A percentile compares a stretch with the other conserved stretches of the same genome.
phyloP scores from a whole-genome alignment of 2,888 invertebrate genomes.

The Alloscopus bannaensis region DNA sequence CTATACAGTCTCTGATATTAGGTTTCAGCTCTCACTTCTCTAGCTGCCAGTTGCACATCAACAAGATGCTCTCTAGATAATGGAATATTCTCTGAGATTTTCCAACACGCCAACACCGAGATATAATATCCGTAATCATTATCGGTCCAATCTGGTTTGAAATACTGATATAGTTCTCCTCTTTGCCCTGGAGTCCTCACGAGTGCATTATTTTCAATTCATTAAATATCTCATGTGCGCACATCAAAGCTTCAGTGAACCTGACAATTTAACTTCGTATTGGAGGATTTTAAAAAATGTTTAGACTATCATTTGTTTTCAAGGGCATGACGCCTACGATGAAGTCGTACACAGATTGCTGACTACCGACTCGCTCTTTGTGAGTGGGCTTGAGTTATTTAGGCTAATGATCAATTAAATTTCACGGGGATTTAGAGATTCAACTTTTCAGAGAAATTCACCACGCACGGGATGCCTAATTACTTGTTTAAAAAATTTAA shows the following conservation, averaged over 20 bases:
- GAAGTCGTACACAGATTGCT: not conserved
- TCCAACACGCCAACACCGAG: not conserved
- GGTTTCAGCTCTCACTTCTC: not conserved
- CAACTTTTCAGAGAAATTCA: too few relatives aligned
- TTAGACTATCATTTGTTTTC: not conserved
- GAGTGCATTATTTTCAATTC: slow-evolving; percentile 21
- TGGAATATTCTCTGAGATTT: not conserved
- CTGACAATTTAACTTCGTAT: not conserved
- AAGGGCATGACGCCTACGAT: not conserved
- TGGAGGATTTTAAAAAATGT: not conserved
- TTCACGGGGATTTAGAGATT: too few relatives aligned
- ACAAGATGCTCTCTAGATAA: not conserved
- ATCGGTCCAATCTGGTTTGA: not conserved
- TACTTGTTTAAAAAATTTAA: too few relatives aligned
- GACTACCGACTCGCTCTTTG: not conserved
- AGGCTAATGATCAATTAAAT: too few relatives aligned
- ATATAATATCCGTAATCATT: not conserved
- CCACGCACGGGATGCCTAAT: too few relatives aligned
- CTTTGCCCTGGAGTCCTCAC: not conserved
- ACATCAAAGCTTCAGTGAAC: not conserved
- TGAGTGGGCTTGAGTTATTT: too few relatives aligned
- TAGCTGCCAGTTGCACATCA: not conserved
- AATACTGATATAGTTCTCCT: slow-evolving; percentile 15
- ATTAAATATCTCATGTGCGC: not conserved
- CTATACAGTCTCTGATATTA: not conserved